Base-by-base conservation (phyloP, 2,797 vertebrate genomes). In the Lophius americanus region DNA sequence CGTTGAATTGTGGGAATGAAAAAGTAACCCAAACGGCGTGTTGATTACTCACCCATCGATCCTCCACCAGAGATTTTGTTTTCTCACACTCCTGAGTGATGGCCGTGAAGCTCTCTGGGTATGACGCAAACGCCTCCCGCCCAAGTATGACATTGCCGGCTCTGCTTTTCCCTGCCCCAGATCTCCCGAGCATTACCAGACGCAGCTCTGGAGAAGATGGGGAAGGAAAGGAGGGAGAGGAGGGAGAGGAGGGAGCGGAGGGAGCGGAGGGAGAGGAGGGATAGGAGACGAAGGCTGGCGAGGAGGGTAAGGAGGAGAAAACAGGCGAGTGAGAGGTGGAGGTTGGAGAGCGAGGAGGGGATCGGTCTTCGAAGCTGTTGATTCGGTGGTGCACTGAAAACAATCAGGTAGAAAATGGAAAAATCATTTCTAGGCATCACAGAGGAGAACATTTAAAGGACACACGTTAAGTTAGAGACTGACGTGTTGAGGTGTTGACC, bases 161-260 rank as follows among this genome's bases (percentile, higher is more conserved):
- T 7, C 73, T 9, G 37, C 93, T 94, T 74, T 95, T 95, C 42
- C 94, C 94, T 0, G 90, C 62, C 57, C 91, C 89, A 2, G 89
- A 85, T 32, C 87, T 83, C 7, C 94, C 93, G 1, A 94, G 71
- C 57, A 95, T 57, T n/a, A 94, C 84, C 75, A 95, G 74, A 5
- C 93, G 92, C 36, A 94, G 72, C 81, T 93, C 92, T 0, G 80
- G 53, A 51, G 79, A 55, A 38, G 73, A 67, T 2, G 76, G 64
- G 4, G 70, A 41, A 8, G 69, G 38, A 0, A 11, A 14, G 14
- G 46, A 11, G 3, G 6, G 14, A 4, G 12, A 44, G 3, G 53
- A 11, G 14, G 63, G 36, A 10, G 33, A 42, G 9, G 76, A 43
- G 9, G 48, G 4, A 11, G 42, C 2, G 5, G 32, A 38, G 6